Base-by-base conservation (phyloP, 2,113 vertebrate species). In the Isichthys henryi region DNA sequence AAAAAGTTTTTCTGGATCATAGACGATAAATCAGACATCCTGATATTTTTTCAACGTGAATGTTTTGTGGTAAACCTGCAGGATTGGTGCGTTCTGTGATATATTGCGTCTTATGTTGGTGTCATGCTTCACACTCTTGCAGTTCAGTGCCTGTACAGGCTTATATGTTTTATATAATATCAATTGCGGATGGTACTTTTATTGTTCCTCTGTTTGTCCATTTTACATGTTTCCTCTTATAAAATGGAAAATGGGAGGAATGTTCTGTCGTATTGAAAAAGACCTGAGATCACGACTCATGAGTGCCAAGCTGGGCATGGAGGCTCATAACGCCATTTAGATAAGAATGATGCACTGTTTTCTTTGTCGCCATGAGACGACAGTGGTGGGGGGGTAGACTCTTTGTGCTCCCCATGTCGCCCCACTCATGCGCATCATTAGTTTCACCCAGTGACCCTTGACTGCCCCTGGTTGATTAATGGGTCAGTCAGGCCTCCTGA, bases 281-380 rank as follows among this genome's bases (percentile, higher is more conserved):
- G 49, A 8, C n/a, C 27, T 87, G 49, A 35, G 4, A 53, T 87
- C 50, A 53, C 5, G 0, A 5, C 27, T 50, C 13, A 31, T 1
- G 56, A 9, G 35, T 80, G 15, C 35, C 15, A 2, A 7, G 35
- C 35, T 19, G 74, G 35, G 35, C 4, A 80, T 39, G 4, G 2
- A 5, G 35, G 87, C 35, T 91, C 89, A 92, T 90, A 93, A 92
- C 88, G 89, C 3, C 77, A 88, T 6, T n/a, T 86, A 91, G 91
- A 92, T 92, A 94, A 88, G 87, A 88, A 21, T 92, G 93, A 93
- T 92, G 91, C 91, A 19, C 83, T 92, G 94, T 94, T 95, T 89
- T 93, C 88, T 89, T 93, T 52, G 88, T 86, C 66, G 91, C 92
- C 92, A 83, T 91, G 52, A 87, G 88, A 84, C 92, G 90, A 89